phyloP scores from a whole-genome alignment of 2,113 vertebrate genomes.

The Oreotrochilus melanogaster region DNA sequence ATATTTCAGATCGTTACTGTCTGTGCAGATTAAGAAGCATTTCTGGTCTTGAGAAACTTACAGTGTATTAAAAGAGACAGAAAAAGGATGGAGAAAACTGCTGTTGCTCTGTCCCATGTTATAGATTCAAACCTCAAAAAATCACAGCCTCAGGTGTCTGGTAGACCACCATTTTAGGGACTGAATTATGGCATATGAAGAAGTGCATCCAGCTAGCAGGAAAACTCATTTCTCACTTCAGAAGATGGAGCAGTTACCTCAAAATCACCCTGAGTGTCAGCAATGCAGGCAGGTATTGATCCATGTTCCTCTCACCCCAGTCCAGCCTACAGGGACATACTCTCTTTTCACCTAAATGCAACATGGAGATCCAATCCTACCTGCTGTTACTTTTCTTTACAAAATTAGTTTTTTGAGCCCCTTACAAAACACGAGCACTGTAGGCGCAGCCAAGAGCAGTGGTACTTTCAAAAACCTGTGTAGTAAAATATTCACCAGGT shows the following conservation, averaged over 20 bases:
- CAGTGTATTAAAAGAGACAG: background rate
- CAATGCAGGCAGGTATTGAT: background rate
- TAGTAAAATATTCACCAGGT: background rate
- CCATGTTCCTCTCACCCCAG: background rate
- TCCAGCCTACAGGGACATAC: background rate
- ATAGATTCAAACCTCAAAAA: background rate
- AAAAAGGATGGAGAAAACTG: background rate
- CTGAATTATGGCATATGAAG: background rate
- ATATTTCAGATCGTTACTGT: background rate
- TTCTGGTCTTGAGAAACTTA: background rate
- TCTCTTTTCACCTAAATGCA: background rate
- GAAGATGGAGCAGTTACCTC: background rate
- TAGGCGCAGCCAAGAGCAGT: background rate
- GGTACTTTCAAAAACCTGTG: background rate
- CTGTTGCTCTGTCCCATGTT: background rate
- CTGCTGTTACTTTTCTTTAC: background rate
- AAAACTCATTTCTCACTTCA: background rate
- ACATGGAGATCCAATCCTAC: background rate
- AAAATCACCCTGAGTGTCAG: background rate
- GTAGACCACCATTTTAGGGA: background rate
- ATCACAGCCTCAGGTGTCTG: background rate
- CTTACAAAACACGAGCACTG: background rate
- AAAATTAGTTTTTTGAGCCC: background rate
- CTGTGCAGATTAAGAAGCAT: background rate
- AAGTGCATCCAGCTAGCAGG: background rate